Percentiles rank a stretch among this genome's conserved stretches.
phyloP scores from a whole-genome alignment of 2,113 vertebrate species.

The Craseonycteris thonglongyai region DNA sequence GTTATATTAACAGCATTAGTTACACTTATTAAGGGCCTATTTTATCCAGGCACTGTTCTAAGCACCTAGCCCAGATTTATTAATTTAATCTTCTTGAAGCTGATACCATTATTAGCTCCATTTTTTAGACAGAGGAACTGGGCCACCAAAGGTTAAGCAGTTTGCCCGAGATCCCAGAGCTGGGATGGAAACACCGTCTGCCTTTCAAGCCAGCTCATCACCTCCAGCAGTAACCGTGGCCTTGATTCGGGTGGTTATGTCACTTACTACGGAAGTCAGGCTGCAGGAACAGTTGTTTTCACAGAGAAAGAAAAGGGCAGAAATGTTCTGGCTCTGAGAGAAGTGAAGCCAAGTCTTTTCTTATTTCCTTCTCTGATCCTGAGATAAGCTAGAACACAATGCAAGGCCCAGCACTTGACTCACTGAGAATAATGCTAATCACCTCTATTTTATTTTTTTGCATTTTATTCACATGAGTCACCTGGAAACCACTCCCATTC shows the following conservation, averaged over 20 bases:
- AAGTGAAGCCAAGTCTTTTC: neutral
- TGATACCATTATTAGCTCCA: neutral
- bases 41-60: neutral
- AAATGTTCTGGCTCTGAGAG: neutral
- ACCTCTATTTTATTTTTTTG: neutral
- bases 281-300: neutral
- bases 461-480: conserved; percentile 77
- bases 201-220: neutral
- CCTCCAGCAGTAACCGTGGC: neutral
- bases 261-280: neutral
- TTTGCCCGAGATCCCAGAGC: neutral
- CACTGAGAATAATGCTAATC: conserved; percentile 1
- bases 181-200: neutral
- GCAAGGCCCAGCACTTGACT: neutral
- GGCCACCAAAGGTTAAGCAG: neutral
- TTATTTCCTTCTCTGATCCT: conserved; percentile 17
- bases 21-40: neutral
- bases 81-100: neutral
- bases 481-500: conserved; percentile 63
- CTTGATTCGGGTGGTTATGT: neutral
- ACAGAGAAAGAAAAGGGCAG: neutral
- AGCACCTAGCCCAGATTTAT: neutral
- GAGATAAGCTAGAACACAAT: conserved; percentile 58
- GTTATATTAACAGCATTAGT: neutral
- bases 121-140: neutral